Conservation (phyloP, 35 echinoderm and acorn worm species). For the Lytechinus variegatus region DNA sequence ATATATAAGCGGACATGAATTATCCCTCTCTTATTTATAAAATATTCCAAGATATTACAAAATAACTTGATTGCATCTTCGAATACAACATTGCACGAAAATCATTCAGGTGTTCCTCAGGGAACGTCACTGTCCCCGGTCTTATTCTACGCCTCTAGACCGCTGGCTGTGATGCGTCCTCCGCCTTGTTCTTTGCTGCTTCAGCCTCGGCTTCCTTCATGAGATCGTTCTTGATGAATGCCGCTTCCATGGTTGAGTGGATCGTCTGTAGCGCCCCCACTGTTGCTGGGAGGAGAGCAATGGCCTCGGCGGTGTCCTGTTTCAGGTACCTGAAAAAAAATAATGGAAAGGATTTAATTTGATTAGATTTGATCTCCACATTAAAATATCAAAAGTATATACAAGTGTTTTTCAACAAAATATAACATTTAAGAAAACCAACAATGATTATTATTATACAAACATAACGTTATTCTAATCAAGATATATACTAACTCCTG, state of each 20-base stretch:
- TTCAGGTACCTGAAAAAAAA: neutral
- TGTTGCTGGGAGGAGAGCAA: neutral
- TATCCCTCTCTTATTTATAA: neutral
- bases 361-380: too few relatives aligned
- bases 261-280: neutral
- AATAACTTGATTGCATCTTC: neutral
- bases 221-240: constrained; percentile 16
- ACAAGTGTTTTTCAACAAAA: too few relatives aligned
- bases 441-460: too few relatives aligned
- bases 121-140: neutral
- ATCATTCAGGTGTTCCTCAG: neutral
- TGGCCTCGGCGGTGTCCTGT: constrained; percentile 27
- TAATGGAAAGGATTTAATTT: too few relatives aligned
- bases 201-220: constrained; percentile 34
- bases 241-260: neutral
- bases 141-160: neutral
- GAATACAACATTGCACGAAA: neutral
- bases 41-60: neutral
- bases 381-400: too few relatives aligned
- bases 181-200: constrained; percentile 38
- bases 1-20: neutral
- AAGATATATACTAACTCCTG: too few relatives aligned
- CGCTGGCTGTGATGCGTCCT: neutral
- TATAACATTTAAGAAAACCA: too few relatives aligned
- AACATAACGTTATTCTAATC: too few relatives aligned